A percentile compares a stretch with the other conserved stretches of the same genome.
These are phyloP conservation scores for Sparus aurata DNA, from an alignment of 2,797 vertebrate genomes.

Conservation along the genomic window DNA sequence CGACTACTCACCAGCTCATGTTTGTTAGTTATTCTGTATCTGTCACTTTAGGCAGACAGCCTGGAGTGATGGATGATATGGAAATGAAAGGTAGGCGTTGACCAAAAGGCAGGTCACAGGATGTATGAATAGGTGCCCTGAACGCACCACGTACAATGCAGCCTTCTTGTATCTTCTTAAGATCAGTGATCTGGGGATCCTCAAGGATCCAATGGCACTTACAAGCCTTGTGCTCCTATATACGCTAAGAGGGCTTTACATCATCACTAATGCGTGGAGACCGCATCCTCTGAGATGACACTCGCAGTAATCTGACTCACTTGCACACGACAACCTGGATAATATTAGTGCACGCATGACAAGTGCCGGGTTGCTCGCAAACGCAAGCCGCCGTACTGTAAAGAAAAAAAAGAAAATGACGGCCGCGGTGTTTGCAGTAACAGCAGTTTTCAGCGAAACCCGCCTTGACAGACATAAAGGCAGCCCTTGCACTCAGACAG, in stretches of 20 bases:
- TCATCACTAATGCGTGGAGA: constrained; percentile 30
- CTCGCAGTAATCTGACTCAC: constrained; percentile 47
- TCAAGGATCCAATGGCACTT: neutral
- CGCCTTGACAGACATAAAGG: constrained; percentile 52
- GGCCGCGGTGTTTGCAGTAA: constrained; percentile 33
- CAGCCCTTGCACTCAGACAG: constrained; percentile 48
- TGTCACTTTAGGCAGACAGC: neutral
- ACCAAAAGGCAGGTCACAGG: constrained; percentile 50
- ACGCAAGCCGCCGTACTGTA: constrained; percentile 2
- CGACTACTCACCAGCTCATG: neutral
- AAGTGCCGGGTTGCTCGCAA: constrained; percentile 17
- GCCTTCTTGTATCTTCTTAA: neutral
- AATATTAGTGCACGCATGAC: constrained; percentile 20
- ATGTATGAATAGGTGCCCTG: constrained; percentile 14
- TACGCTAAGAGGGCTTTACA: constrained; percentile 7
- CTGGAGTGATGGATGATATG: constrained; percentile 7
- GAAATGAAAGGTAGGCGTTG: constrained; percentile 44
- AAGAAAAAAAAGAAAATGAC: constrained; percentile 8
- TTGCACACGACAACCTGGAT: constrained; percentile 29
- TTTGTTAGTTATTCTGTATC: neutral
- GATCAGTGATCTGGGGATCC: constrained; percentile 5
- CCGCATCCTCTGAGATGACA: constrained; percentile 44
- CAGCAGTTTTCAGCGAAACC: constrained; percentile 46
- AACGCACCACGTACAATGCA: constrained; percentile 5
- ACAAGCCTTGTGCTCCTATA: neutral